Evolutionary conservation across 2,888 invertebrate species (phyloP).

Genomic region (Drosophila paranaensis): DNA sequence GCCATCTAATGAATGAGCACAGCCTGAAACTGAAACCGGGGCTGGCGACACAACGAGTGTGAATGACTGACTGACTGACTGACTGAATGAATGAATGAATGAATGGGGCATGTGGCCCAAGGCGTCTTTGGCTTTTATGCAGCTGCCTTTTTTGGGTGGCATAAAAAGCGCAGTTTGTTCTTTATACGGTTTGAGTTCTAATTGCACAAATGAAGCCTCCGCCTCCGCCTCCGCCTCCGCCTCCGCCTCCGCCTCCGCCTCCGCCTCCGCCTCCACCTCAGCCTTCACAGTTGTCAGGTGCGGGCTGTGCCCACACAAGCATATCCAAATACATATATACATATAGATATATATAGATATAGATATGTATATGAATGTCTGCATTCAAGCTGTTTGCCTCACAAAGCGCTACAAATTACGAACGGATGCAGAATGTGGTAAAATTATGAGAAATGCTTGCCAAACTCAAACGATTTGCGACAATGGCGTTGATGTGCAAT

Average conservation of each 20-base stretch:
- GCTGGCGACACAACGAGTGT: constrained; percentile 44
- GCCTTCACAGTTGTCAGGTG: constrained; percentile 28
- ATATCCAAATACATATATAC: neutral
- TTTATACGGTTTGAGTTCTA: constrained; percentile 58
- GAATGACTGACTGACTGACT: constrained; percentile 45
- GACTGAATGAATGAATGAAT: constrained; percentile 25
- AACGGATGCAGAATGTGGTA: constrained; percentile 27
- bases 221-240: neutral
- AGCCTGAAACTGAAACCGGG: constrained; percentile 48
- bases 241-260: neutral
- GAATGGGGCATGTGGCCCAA: constrained; percentile 31
- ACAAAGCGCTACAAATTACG: constrained; percentile 53
- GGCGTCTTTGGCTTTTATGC: constrained; percentile 52
- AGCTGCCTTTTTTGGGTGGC: constrained; percentile 17
- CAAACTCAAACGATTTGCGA: constrained; percentile 44
- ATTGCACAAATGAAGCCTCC: constrained; percentile 54
- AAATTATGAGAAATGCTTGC: constrained; percentile 46
- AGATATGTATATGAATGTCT: neutral
- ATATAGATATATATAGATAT: neutral
- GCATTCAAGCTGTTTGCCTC: constrained; percentile 38
- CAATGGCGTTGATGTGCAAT: constrained; percentile 34
- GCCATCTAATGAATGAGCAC: constrained; percentile 63
- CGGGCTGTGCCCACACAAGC: constrained; percentile 17
- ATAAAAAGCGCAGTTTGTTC: constrained; percentile 60
- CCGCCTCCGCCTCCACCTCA: neutral